Evolutionary conservation across 2,888 invertebrate species (phyloP).

Genomic region (Meiosimyza platycephala): DNA sequence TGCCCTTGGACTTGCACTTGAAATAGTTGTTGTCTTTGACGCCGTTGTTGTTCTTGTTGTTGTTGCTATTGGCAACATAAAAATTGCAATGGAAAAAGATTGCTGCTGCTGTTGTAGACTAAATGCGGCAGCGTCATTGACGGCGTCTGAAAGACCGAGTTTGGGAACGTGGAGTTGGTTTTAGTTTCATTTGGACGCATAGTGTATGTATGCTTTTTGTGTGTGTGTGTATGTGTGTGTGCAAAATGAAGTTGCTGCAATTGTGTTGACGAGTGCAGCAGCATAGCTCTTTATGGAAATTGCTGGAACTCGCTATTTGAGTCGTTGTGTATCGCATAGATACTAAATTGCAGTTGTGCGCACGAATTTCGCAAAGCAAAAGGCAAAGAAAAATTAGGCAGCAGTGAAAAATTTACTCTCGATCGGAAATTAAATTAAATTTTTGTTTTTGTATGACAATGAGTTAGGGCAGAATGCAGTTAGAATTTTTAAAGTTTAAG

Average conservation of each 20-base stretch:
- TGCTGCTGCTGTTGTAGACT: not conserved
- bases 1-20: conserved; percentile 66
- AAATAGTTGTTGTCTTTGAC: conserved; percentile 40
- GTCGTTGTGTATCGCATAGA: conserved; percentile 8
- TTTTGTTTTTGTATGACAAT: not conserved
- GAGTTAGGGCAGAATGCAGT: not conserved
- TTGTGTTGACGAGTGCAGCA: not conserved
- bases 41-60: conserved; percentile 2
- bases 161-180: conserved; percentile 2
- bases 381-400: not conserved
- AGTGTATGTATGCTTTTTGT: not conserved
- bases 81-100: conserved; percentile 16
- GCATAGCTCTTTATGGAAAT: conserved; percentile 10
- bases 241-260: not conserved
- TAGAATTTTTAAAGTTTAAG: conserved; percentile 18
- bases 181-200: conserved; percentile 22
- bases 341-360: conserved; percentile 2
- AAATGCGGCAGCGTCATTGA: conserved; percentile 12
- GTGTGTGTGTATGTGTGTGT: not conserved
- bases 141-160: conserved; percentile 14
- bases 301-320: conserved; percentile 7
- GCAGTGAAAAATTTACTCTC: conserved; percentile 9
- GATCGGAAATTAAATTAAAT: conserved; percentile 10
- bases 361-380: conserved; percentile 1
- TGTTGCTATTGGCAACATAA: conserved; percentile 17